These are phyloP conservation scores for Horisme vitalbata DNA, from an alignment of 2,888 invertebrate genomes.

Conservation along the genomic window DNA sequence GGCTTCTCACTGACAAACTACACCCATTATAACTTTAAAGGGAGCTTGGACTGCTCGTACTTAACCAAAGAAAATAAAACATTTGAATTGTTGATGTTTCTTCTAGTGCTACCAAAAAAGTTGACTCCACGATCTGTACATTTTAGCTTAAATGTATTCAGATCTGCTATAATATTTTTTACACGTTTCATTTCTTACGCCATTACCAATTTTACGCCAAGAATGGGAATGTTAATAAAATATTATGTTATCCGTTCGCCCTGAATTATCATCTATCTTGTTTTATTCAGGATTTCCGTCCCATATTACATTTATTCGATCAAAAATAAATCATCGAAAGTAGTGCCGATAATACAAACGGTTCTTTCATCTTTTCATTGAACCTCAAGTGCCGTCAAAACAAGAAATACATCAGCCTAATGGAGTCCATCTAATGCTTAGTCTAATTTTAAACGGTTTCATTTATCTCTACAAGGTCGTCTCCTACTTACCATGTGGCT, in stretches of 20 bases:
- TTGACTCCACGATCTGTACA: not conserved
- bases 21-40: slow-evolving; percentile 19
- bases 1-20: slow-evolving; percentile 33
- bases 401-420: slow-evolving; percentile 44
- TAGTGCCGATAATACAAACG: slow-evolving; percentile 28
- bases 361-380: slow-evolving; percentile 31
- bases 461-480: slow-evolving; percentile 50
- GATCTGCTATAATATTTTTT: too few relatives aligned
- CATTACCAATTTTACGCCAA: slow-evolving; percentile 6
- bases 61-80: slow-evolving; percentile 8
- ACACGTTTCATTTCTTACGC: slow-evolving; percentile 3
- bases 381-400: slow-evolving; percentile 47
- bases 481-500: slow-evolving; percentile 49
- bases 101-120: slow-evolving; percentile 1
- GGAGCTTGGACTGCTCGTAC: slow-evolving; percentile 16
- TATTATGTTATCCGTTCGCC: slow-evolving; percentile 39
- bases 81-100: slow-evolving; percentile 11
- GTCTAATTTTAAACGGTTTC: slow-evolving; percentile 45
- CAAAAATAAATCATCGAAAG: slow-evolving; percentile 23
- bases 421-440: slow-evolving; percentile 44
- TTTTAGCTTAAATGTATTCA: slow-evolving; percentile 4
- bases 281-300: slow-evolving; percentile 41
- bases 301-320: slow-evolving; percentile 31
- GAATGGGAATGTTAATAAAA: slow-evolving; percentile 20
- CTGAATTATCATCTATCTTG: slow-evolving; percentile 35